Base-by-base conservation (phyloP, 2,888 invertebrate genomes). In the Molanna angustata region DNA sequence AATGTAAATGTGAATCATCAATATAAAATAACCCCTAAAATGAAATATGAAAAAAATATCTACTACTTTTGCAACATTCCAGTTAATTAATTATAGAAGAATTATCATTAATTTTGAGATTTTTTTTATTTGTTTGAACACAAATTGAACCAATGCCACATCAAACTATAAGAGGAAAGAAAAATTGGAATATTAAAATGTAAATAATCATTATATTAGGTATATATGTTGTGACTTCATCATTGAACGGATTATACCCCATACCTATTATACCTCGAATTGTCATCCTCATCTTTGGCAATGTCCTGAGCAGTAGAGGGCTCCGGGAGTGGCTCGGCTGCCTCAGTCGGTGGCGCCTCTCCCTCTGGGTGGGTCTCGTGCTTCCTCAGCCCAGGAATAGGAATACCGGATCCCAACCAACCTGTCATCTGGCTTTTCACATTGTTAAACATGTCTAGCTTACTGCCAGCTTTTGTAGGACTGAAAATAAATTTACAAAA, bases 381-480 rank as follows among this genome's bases (percentile, higher is more conserved):
- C 75, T 86, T 86, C 67, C 85, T 79, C 60, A 90, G 75, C 55
- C 89, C 90, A 4, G 89, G 88, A 59, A 86, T 86, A 16, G 82
- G 82, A 51, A 86, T 85, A 42, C 90, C 85, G 41, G 86, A 83
- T 55, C 87, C 86, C 52, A 91, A 80, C 85, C 91, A 91, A 37
- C 90, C 90, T n/a, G 84, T 85, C 81, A 90, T 86, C 73, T 88
- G 87, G 52, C 84, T 85, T 77, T 91, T 91, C 54, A 91, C 91
- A 65, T 90, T 91, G 62, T 89, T 88, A 67, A 92, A 82, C 80
- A 92, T 85, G 66, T 91, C 91, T 65, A 88, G 68, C 67, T 87
- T 86, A 68, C 86, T 81, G 61, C 79, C 83, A 44, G 75, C 80
- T 73, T 87, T 86, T 56, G 86, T 85, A 20, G 87, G 86, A 67